These are phyloP conservation scores for Apogon hyalosoma DNA, from an alignment of 2,797 vertebrate species.

Conservation along the genomic window DNA sequence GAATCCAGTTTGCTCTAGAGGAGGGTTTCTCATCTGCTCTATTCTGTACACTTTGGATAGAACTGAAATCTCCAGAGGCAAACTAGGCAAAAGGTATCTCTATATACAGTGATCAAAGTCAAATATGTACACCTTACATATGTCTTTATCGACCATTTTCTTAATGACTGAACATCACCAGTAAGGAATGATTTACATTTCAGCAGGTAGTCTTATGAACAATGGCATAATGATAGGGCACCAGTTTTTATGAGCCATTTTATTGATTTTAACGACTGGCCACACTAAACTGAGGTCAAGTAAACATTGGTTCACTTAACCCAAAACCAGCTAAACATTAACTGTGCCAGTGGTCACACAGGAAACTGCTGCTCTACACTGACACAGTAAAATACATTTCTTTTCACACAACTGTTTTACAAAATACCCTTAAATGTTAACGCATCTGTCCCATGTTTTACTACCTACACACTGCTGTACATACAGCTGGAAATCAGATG, in stretches of 20 bases:
- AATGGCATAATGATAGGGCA: neutral
- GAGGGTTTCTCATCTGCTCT: neutral
- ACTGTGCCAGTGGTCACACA: constrained; percentile 38
- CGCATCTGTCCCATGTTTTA: constrained; percentile 1
- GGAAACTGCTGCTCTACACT: constrained; percentile 3
- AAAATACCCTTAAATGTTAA: neutral
- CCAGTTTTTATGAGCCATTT: neutral
- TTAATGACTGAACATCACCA: neutral
- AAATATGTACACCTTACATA: neutral
- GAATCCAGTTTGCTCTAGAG: no score
- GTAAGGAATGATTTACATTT: neutral
- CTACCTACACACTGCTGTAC: neutral
- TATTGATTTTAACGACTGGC: constrained; percentile 22
- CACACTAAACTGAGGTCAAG: constrained; percentile 60
- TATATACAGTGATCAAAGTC: neutral
- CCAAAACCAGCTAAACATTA: constrained; percentile 70
- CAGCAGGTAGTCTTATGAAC: neutral
- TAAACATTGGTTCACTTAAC: constrained; percentile 65
- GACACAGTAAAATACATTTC: neutral
- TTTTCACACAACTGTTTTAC: no score
- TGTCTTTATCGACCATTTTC: neutral
- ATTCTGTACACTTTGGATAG: neutral
- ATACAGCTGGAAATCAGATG: neutral
- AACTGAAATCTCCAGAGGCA: neutral
- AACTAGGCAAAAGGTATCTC: neutral